Percentiles rank a stretch among this genome's conserved stretches.
phyloP scores from a whole-genome alignment of 1,140 invertebrate species.

The Neodiprion lecontei region DNA sequence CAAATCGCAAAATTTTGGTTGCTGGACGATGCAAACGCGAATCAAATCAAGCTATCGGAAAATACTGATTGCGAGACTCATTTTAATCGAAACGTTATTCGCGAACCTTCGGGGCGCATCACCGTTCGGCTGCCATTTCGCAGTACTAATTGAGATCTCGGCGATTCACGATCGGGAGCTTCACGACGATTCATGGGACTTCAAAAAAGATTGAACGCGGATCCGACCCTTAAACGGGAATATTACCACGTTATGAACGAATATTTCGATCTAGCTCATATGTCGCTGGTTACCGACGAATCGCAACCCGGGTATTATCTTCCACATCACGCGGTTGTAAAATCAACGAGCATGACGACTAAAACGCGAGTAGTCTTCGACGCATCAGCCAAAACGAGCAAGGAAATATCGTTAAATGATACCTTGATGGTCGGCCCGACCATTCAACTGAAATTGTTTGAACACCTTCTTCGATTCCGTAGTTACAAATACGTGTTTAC shows the following conservation, averaged over 20 bases:
- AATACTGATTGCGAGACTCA: slow-evolving; percentile 32
- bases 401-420: slow-evolving; percentile 42
- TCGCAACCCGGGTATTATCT: slow-evolving; percentile 29
- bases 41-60: slow-evolving; percentile 27
- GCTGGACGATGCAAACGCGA: slow-evolving; percentile 2
- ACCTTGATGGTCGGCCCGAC: slow-evolving; percentile 32
- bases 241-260: slow-evolving; percentile 40
- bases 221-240: slow-evolving; percentile 17
- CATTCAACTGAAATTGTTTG: slow-evolving; percentile 21
- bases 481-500: slow-evolving; percentile 31
- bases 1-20: slow-evolving; percentile 6
- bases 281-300: slow-evolving; percentile 18
- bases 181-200: slow-evolving; percentile 31
- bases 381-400: slow-evolving; percentile 34
- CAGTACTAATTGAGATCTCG: slow-evolving; percentile 13
- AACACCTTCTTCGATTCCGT: slow-evolving; percentile 40
- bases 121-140: slow-evolving; percentile 37
- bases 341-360: slow-evolving; percentile 31
- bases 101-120: slow-evolving; percentile 30
- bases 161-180: slow-evolving; percentile 28
- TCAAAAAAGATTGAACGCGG: slow-evolving; percentile 29
- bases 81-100: slow-evolving; percentile 25
- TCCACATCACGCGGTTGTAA: slow-evolving; percentile 40
- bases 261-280: slow-evolving; percentile 34
- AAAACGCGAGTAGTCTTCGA: slow-evolving; percentile 47